phyloP scores from a whole-genome alignment of 2,888 invertebrate genomes.

The Electrophaes corylata region DNA sequence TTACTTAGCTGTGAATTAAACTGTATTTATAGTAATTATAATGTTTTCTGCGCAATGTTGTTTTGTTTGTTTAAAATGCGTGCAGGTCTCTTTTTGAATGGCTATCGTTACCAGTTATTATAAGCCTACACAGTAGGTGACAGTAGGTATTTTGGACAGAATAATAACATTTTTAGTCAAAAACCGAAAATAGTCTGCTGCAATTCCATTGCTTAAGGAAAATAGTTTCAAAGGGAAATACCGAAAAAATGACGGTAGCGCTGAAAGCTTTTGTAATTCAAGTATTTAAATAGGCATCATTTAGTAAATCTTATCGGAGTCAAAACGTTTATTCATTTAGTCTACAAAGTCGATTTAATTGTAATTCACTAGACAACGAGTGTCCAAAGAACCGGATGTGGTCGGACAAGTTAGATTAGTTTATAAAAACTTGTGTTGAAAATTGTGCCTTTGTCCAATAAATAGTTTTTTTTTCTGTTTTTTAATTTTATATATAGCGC shows the following conservation, averaged over 20 bases:
- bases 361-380: slow-evolving; percentile 42
- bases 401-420: background rate
- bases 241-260: slow-evolving; percentile 14
- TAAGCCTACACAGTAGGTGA: too few relatives aligned
- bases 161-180: background rate
- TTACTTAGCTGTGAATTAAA: slow-evolving; percentile 11
- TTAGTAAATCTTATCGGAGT: slow-evolving; percentile 24
- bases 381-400: background rate
- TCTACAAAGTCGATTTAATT: slow-evolving; percentile 43
- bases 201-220: slow-evolving; percentile 7
- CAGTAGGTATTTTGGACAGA: too few relatives aligned
- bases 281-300: slow-evolving; percentile 19
- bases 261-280: slow-evolving; percentile 20
- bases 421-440: background rate
- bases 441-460: too few relatives aligned
- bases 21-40: background rate
- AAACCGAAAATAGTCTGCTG: slow-evolving; percentile 2
- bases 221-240: slow-evolving; percentile 26
- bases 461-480: too few relatives aligned
- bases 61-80: background rate
- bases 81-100: too few relatives aligned
- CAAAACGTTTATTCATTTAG: slow-evolving; percentile 29
- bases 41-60: background rate
- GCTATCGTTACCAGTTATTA: too few relatives aligned
- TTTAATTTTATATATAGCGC: too few relatives aligned